Evolutionary conservation across 2,113 vertebrate genomes (phyloP).

Genomic region (Phylloscopus trochilus): DNA sequence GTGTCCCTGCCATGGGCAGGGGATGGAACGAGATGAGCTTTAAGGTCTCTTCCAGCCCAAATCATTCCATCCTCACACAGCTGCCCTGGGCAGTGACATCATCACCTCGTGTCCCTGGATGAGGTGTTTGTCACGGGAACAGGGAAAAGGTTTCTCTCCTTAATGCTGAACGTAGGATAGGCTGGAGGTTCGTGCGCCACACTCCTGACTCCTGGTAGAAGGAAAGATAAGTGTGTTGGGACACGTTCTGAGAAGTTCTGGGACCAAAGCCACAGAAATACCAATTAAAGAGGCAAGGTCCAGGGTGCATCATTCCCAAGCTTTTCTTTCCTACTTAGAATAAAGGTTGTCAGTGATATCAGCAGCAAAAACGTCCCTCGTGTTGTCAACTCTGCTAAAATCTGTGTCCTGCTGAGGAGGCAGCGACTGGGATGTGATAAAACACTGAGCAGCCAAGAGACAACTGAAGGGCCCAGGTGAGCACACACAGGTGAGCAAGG

Average conservation of each 20-base stretch:
- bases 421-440: fast-evolving
- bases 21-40: too few species aligned
- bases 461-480: neutral
- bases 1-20: too few species aligned
- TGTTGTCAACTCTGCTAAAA: constrained; percentile 72
- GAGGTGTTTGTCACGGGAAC: neutral
- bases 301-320: too few species aligned
- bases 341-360: neutral
- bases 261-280: neutral
- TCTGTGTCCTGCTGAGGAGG: neutral
- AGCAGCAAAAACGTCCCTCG: constrained; percentile 13
- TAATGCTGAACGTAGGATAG: fast-evolving
- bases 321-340: too few species aligned
- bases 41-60: too few species aligned
- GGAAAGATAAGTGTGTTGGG: fast-evolving
- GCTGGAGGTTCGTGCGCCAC: neutral
- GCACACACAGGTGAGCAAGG: neutral
- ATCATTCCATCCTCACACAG: neutral
- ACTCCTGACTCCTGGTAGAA: fast-evolving
- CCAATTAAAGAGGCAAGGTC: neutral
- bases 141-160: neutral
- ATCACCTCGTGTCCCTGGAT: neutral
- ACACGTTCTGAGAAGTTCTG: neutral
- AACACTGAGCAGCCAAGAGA: neutral
- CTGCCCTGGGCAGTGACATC: neutral